phyloP scores from a whole-genome alignment of 2,797 vertebrate species.

The Tragopan temminckii region DNA sequence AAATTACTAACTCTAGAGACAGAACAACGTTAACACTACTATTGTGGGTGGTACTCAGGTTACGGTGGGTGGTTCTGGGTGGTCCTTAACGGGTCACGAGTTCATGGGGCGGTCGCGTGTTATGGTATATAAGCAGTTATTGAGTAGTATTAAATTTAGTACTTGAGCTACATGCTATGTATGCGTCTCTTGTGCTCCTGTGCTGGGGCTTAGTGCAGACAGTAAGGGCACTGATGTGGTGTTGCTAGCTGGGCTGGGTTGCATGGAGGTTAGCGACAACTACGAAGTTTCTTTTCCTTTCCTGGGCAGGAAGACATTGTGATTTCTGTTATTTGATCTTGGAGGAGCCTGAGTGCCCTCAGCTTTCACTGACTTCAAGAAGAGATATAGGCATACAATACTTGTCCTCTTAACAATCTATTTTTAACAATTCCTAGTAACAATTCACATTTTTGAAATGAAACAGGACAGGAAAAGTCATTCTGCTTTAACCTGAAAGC shows the following conservation, averaged over 20 bases:
- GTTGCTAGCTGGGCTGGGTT: too few species aligned
- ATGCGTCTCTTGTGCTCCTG: too few species aligned
- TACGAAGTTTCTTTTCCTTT: neutral
- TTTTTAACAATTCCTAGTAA: slow-evolving; percentile 1
- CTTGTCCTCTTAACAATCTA: neutral
- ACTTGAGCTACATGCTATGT: too few species aligned
- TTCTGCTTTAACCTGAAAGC: neutral
- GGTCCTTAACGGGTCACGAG: too few species aligned
- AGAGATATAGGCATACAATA: neutral
- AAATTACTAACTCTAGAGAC: neutral
- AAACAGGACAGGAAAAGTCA: neutral
- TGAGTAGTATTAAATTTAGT: too few species aligned
- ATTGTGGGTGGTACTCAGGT: too few species aligned
- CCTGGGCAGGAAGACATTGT: neutral
- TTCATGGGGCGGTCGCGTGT: too few species aligned
- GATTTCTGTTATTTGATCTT: neutral
- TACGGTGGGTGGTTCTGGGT: too few species aligned
- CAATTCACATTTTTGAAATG: neutral
- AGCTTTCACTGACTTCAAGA: neutral
- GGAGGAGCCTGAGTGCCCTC: neutral
- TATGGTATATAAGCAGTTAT: too few species aligned
- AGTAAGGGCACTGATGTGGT: too few species aligned
- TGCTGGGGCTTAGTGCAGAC: too few species aligned
- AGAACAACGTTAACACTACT: neutral
- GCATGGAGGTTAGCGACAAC: too few species aligned